Evolutionary conservation across 2,888 invertebrate species (phyloP).

Genomic region (Lochmaea crataegi): DNA sequence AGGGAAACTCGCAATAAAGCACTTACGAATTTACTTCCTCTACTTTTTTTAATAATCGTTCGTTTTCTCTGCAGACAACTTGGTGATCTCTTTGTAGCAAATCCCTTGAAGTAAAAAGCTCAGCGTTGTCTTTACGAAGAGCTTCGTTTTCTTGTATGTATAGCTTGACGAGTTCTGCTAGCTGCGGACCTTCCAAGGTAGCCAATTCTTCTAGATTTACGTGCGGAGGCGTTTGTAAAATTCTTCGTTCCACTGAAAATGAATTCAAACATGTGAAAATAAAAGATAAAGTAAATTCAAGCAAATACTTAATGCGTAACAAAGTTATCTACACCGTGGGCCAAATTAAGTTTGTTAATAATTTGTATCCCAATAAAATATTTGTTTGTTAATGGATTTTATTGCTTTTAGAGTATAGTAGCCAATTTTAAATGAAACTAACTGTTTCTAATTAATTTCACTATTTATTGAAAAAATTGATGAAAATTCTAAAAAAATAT

Average conservation of each 20-base stretch:
- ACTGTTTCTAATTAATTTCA: too few species aligned
- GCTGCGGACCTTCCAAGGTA: slow-evolving; percentile 80
- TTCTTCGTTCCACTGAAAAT: slow-evolving; percentile 56
- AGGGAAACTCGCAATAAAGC: slow-evolving; percentile 6
- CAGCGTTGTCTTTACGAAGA: slow-evolving; percentile 84
- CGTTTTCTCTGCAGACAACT: slow-evolving; percentile 90
- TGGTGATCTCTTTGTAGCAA: slow-evolving; percentile 89
- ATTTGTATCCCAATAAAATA: too few species aligned
- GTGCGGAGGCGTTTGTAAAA: slow-evolving; percentile 68
- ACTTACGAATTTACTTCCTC: slow-evolving; percentile 90
- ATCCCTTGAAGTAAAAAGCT: slow-evolving; percentile 83
- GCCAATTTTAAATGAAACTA: too few species aligned
- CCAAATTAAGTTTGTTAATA: too few species aligned
- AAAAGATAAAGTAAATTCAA: too few species aligned
- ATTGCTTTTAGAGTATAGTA: too few species aligned
- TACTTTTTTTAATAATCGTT: slow-evolving; percentile 85
- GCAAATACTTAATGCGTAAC: too few species aligned
- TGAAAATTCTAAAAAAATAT: too few species aligned
- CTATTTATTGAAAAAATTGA: too few species aligned
- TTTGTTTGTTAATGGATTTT: too few species aligned
- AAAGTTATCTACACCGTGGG: too few species aligned
- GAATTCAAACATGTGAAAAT: not conserved
- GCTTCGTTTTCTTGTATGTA: slow-evolving; percentile 87
- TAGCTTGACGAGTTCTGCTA: slow-evolving; percentile 85
- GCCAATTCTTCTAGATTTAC: slow-evolving; percentile 80